Evolutionary conservation across 2,113 vertebrate genomes (phyloP), one percentile per base, ranked within the genome.

Genomic region (Cephalopterus ornatus): DNA sequence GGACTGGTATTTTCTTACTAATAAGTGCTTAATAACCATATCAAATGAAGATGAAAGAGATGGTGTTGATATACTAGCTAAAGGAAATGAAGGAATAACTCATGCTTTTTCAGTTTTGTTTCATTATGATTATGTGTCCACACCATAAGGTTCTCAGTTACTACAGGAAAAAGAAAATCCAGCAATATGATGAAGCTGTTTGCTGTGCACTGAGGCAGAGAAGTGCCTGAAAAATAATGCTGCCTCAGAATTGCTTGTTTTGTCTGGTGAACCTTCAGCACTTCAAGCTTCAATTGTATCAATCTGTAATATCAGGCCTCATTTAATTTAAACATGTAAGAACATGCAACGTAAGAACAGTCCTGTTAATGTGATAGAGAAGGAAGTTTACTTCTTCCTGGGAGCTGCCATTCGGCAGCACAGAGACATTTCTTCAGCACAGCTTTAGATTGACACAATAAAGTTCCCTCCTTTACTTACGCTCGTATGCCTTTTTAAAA

Each of bases 61-160:
- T 74, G 46, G n/a, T 0, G 0, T 39, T 88, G 35, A 15, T 82
- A 12, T 28, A 52, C n/a, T 82, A 85, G n/a, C n/a, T 71, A 39
- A 81, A 94, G 47, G 42, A 82, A 85, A 53, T 13, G 35, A 74
- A 76, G n/a, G 33, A 72, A 28, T 30, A 80, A 58, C 30, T 46
- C 28, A 53, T 52, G 23, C 68, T 24, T 82, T 93, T 93, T 67
- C 47, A 39, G 22, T 67, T 89, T 26, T 52, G 6, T 79, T 90
- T 67, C 52, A 24, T 2, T 1, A 6, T n/a, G 9, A 17, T 2
- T 2, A 5, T n/a, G 12, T 62, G 35, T 56, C 46, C 26, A 49
- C n/a, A 23, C n/a, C n/a, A 24, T 62, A 78, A 49, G 11, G 28
- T 82, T 79, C 22, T 46, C 30, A 63, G 10, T 80, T 89, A 68